phyloP scores from a whole-genome alignment of 2,113 vertebrate species.

The Spilogale gracilis region DNA sequence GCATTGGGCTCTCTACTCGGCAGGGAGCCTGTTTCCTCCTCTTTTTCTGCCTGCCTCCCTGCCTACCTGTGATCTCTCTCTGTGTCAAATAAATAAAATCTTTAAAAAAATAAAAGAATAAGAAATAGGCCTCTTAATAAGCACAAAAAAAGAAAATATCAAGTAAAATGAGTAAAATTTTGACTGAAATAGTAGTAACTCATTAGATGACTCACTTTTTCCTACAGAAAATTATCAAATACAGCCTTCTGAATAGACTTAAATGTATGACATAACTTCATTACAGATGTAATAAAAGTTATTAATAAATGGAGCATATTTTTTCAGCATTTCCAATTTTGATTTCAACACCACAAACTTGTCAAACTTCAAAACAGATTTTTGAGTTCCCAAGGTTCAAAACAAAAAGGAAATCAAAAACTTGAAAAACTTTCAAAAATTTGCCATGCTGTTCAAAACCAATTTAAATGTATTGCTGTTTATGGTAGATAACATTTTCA shows the following conservation, averaged over 20 bases:
- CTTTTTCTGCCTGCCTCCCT: too few species aligned
- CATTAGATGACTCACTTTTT: not conserved
- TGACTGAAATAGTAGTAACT: not conserved
- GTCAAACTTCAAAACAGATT: slow-evolving; percentile 20
- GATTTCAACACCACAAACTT: not conserved
- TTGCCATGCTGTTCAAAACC: not conserved
- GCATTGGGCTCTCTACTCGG: too few species aligned
- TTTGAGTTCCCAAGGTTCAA: not conserved
- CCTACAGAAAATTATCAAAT: slow-evolving; percentile 34
- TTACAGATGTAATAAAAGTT: slow-evolving; percentile 2
- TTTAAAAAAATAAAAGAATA: too few species aligned
- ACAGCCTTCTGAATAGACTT: slow-evolving; percentile 51
- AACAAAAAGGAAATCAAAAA: not conserved
- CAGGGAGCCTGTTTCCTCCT: too few species aligned
- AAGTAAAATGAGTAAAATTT: slow-evolving; percentile 15
- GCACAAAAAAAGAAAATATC: not conserved
- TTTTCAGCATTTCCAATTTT: not conserved
- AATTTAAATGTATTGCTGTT: not conserved
- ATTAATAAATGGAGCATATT: not conserved
- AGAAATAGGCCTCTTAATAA: not conserved
- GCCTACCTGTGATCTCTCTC: too few species aligned
- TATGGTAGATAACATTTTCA: not conserved
- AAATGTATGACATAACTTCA: slow-evolving; percentile 47
- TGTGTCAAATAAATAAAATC: too few species aligned
- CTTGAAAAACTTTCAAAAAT: not conserved